Evolutionary conservation across 2,888 invertebrate species (phyloP), one percentile per base, ranked within the genome.

Genomic region (Polymixis flavicincta): DNA sequence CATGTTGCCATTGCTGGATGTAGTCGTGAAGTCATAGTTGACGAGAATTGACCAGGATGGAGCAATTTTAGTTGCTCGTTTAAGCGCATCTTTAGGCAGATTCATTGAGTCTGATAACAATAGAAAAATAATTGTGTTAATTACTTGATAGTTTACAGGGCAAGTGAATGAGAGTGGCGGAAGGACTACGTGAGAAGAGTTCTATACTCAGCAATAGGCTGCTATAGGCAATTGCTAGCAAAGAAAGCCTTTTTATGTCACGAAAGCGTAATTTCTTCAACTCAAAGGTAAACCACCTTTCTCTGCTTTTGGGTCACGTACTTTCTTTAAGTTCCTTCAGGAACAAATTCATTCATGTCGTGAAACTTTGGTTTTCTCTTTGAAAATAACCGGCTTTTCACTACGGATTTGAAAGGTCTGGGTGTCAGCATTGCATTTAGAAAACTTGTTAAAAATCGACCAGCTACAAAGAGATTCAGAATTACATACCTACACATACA

Each of bases 311-410:
- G 28, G 37, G 60, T 76, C 80, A 80, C 80, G 54, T 61, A 54
- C n/a, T 71, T 76, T n/a, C 52, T 28, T 80, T 28, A 61, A 50
- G 54, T 80, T 72, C 19, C 25, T 61, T 80, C 13, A 80, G 13
- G 54, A 61, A 80, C 8, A 48, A 80, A 37, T 71, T 71, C n/a
- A 22, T 70, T 71, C 37, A 60, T 2, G 37, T 48, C 14, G 37
- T 25, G 3, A 54, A 71, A 79, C 45, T 61, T 79, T 28, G 45
- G 59, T 60, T 71, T 71, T 22, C 1, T 7, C 17, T 48, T 59
- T 68, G 19, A 37, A 79, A 60, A 45, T 25, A 52, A 9, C 54
- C 11, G 45, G 14, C 25, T 54, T 54, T 54, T 76, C 19, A 42
- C 14, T 61, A 52, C 45, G 14, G 14, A 22, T 7, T 61, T 64